Percentiles rank a stretch among this genome's conserved stretches.
These are phyloP conservation scores for Ditula angustiorana DNA, from an alignment of 2,888 invertebrate species.

Conservation along the genomic window DNA sequence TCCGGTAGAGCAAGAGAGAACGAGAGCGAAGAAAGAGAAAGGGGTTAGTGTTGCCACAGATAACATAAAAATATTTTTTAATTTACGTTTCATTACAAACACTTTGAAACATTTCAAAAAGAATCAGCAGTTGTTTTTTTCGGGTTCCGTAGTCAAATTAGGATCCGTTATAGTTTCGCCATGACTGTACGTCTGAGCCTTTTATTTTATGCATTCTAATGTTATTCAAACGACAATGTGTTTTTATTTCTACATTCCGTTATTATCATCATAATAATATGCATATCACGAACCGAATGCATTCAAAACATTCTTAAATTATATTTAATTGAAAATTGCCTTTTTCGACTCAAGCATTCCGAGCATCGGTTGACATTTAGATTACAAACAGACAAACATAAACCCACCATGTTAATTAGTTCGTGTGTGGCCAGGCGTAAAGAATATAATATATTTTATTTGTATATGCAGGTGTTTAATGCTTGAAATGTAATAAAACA, in stretches of 20 bases:
- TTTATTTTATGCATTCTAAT: no score
- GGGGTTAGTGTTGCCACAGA: no score
- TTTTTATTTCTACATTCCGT: not conserved
- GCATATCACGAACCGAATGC: not conserved
- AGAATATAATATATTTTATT: not conserved
- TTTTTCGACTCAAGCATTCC: slow-evolving; percentile 5
- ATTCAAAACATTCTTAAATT: slow-evolving; percentile 10
- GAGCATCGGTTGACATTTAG: slow-evolving; percentile 32
- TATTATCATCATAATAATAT: slow-evolving; percentile 16
- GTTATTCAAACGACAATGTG: not conserved
- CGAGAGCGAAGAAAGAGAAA: no score
- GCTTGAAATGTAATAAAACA: not conserved
- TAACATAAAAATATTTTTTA: no score
- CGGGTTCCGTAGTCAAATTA: no score
- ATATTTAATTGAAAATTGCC: slow-evolving; percentile 32
- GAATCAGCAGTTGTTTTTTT: no score
- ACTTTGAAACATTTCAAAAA: no score
- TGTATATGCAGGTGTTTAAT: not conserved
- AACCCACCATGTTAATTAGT: slow-evolving; percentile 19
- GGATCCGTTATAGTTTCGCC: no score
- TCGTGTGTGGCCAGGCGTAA: slow-evolving; percentile 32
- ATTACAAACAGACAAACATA: slow-evolving; percentile 23
- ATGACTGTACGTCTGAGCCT: no score
- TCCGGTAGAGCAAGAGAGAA: no score
- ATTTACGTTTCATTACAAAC: no score